Conservation (phyloP, 2,113 vertebrate species). For the Microcebus tavaratra region DNA sequence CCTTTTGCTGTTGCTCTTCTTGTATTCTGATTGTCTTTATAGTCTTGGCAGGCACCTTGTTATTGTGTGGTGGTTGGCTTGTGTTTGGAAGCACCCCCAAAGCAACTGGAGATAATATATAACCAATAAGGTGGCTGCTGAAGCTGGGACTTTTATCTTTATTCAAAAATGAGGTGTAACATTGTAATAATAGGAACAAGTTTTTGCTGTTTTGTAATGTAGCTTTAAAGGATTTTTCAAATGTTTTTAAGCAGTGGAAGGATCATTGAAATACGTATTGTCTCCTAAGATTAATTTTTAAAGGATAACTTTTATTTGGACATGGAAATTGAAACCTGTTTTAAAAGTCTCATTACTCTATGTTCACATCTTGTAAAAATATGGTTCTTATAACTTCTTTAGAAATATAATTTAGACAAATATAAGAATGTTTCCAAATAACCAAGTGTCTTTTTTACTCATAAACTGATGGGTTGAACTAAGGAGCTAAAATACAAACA, state of each 20-base stretch:
- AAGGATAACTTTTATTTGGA: neutral
- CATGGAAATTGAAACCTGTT: neutral
- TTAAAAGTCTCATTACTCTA: neutral
- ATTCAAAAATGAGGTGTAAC: neutral
- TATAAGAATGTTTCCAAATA: neutral
- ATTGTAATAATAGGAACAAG: neutral
- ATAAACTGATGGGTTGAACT: neutral
- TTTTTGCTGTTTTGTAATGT: neutral
- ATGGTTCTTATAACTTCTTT: neutral
- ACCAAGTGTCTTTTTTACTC: neutral
- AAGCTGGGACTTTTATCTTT: neutral
- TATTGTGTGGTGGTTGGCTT: conserved; percentile 11
- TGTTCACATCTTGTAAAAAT: neutral
- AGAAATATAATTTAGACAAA: neutral
- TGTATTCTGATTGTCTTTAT: conserved; percentile 8
- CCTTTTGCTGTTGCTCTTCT: neutral
- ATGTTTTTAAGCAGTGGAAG: neutral
- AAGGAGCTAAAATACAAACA: neutral
- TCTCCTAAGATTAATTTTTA: neutral
- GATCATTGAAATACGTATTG: neutral
- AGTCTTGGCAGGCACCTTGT: neutral
- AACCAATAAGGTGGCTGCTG: neutral
- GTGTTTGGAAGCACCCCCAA: conserved; percentile 38
- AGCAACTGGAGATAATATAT: conserved; percentile 1
- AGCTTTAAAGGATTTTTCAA: conserved; percentile 38